phyloP scores from a whole-genome alignment of 2,113 vertebrate genomes.

The Cardinalis cardinalis region DNA sequence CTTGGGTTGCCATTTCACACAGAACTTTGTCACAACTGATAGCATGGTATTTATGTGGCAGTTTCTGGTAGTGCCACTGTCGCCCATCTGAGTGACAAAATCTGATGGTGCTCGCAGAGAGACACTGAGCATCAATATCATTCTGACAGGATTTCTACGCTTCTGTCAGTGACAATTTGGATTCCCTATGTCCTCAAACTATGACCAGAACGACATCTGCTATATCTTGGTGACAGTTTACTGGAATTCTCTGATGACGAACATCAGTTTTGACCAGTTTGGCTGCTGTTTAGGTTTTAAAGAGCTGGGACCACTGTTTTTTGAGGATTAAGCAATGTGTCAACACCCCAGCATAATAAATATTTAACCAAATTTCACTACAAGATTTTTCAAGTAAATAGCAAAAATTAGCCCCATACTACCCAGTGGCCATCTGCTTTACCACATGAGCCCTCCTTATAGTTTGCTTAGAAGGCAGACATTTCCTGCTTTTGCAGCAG shows the following conservation, averaged over 20 bases:
- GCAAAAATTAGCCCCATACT: not conserved
- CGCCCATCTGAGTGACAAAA: not conserved
- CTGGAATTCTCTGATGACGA: not conserved
- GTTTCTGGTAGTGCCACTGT: not conserved
- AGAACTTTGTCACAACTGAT: not conserved
- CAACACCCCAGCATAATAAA: not conserved
- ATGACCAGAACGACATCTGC: not conserved
- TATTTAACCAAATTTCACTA: not conserved
- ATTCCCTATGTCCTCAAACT: not conserved
- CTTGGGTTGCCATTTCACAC: not conserved
- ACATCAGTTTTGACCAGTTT: not conserved
- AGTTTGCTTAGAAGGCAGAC: not conserved
- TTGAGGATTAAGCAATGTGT: not conserved
- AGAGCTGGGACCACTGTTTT: not conserved
- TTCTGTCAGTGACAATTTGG: not conserved
- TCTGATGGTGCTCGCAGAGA: not conserved
- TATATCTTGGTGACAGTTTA: not conserved
- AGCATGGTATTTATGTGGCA: not conserved
- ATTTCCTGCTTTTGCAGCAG: not conserved
- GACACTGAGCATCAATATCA: rapidly evolving
- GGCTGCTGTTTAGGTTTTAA: not conserved
- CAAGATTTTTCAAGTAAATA: not conserved
- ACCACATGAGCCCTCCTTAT: not conserved
- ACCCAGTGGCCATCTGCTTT: not conserved
- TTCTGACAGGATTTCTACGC: not conserved